Evolutionary conservation across 2,113 vertebrate genomes (phyloP), one percentile per base, ranked within the genome.

Genomic region (Murina feae): DNA sequence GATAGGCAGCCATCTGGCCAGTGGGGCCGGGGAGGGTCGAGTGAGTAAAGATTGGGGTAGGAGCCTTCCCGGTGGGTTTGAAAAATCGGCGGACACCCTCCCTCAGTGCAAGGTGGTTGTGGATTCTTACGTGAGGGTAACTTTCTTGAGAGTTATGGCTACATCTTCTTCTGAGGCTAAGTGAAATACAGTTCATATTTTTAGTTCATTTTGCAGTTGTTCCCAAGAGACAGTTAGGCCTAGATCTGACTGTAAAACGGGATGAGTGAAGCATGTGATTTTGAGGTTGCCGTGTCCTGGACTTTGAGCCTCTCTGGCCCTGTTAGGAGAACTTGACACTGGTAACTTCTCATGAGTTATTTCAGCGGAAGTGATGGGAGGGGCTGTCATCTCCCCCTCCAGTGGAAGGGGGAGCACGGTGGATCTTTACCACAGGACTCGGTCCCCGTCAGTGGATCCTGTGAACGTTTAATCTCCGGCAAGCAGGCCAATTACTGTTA

Each of bases 401-500:
- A 68, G 4, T 53, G 23, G 69, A 89, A 87, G 69, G 65, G 80
- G 78, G 30, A 79, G 81, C 44, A 25, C 9, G 8, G 78, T 91
- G 37, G 55, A 37, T 96, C 95, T 84, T 63, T 86, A 25, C 65
- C 65, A 74, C 37, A 74, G 10, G 44, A n/a, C 21, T n/a, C 3
- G 58, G 51, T 79, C 25, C 25, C 78, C 86, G 49, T 35, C 10
- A 85, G 0, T 95, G 94, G 30, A 51, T 94, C 88, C 35, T 37
- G 21, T 93, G 58, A 75, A 44, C 14, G 23, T 89, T 87, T 82
- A 90, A 75, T 72, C 6, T 86, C 81, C 75, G 35, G 5, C n/a
- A 83, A 82, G 42, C 49, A 94, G 88, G 65, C 76, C 65, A 44
- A 28, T 93, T 91, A 93, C 95, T 55, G 28, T 94, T 72, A 90